Evolutionary conservation across 2,888 invertebrate genomes (phyloP), one percentile per base, ranked within the genome.

Genomic region (Tridacna crocea): DNA sequence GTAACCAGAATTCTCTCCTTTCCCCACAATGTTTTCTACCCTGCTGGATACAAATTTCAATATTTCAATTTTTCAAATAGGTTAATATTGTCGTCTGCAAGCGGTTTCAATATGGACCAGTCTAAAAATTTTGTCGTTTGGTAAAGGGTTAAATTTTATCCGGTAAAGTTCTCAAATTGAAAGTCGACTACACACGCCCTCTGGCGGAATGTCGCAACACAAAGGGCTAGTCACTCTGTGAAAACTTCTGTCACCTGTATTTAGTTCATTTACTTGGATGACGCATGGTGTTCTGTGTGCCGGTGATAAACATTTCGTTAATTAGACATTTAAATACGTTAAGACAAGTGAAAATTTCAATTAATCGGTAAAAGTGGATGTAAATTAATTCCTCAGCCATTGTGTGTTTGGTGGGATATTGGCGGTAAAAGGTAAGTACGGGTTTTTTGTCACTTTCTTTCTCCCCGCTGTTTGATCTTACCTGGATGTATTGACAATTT

Each of bases 231-330:
- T 70, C 70, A 70, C 70, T 70, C 70, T 24, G 48, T 51, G 24
- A 15, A 24, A 12, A 24, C 11, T 68, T 12, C 48, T 61, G 22
- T 61, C 61, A 61, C 15, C 22, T 22, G 15, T n/a, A 36, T 4
- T 4, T 61, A 24, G n/a, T 61, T 8, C 61, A 13, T 13, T 61
- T n/a, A 0, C 0, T 17, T 15, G 48, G 51, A 47, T 70, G 70
- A 70, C 70, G 70, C 70, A 70, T 70, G 70, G 70, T 46, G n/a
- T 46, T 13, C 19, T 66, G 24, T 66, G 24, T 70, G 51, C 70
- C 70, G 70, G 70, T 47, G 19, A 48, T 46, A 46, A 46, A 66
- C 36, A 46, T 66, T 36, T 66, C 46, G 66, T n/a, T 46, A 66
- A 46, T 46, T 66, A 36, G n/a, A 66, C 46, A 66, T 26, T 15